A percentile compares a stretch with the other conserved stretches of the same genome.
These are phyloP conservation scores for Diplosoma virens DNA, from an alignment of 23 tunicate genomes.

Conservation along the genomic window DNA sequence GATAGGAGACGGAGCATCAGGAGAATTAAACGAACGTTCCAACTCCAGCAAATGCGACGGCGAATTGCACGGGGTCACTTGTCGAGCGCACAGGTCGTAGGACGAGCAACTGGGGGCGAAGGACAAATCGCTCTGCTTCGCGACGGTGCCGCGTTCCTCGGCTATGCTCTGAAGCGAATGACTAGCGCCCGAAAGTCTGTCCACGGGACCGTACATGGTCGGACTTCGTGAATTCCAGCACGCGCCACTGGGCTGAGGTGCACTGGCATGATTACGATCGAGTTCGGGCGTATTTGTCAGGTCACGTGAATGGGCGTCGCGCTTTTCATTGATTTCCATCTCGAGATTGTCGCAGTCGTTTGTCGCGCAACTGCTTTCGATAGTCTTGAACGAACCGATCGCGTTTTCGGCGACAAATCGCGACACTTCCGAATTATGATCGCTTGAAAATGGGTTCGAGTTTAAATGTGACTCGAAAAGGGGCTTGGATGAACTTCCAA, in stretches of 20 bases:
- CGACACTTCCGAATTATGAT: neutral
- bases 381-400: neutral
- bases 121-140: neutral
- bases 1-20: constrained; percentile 77
- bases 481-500: constrained; percentile 15
- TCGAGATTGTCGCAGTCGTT: neutral
- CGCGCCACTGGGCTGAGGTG: neutral
- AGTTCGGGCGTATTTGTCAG: constrained; percentile 16
- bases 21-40: constrained; percentile 57
- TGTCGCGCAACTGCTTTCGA: neutral
- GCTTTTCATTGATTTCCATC: constrained; percentile 3
- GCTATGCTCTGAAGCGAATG: constrained; percentile 35
- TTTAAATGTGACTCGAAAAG: neutral
- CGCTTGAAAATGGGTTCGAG: neutral
- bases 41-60: constrained; percentile 44
- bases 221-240: constrained; percentile 70
- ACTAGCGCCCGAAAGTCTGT: constrained; percentile 2
- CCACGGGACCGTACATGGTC: constrained; percentile 2
- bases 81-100: constrained; percentile 50
- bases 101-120: constrained; percentile 40
- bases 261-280: neutral
- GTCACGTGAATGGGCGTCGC: neutral
- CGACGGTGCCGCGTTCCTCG: constrained; percentile 26
- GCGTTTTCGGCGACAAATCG: neutral
- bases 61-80: constrained; percentile 55